Base-by-base conservation (phyloP, 1,140 invertebrate genomes). In the Papilio glaucus region DNA sequence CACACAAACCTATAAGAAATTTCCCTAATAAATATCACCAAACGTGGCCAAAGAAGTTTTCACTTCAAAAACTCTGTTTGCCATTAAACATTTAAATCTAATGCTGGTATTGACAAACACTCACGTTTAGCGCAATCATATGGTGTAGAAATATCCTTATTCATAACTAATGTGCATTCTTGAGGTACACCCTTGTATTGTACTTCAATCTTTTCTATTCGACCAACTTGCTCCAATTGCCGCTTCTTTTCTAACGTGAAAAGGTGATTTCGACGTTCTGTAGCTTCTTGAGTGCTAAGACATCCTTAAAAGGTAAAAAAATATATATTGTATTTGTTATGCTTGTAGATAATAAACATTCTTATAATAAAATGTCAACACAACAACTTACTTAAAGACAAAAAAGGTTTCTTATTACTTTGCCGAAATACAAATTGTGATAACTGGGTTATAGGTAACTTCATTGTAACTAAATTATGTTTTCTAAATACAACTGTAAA, bases 151-250 rank as follows among this genome's bases (percentile, higher is more conserved):
- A 99, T 91, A 77, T 95, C 93, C 89, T 97, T 98, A 89, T 99
- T 99, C 98, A 99, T 99, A 13, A 97, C 86, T 39, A 99, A 89
- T 3, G 94, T 95, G 21, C 95, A 94, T 75, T 97, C 95, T 75
- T 97, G 95, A 0, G 96, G 95, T 4, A 94, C 82, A 0, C 97
- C 97, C 71, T 95, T 92, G 87, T 97, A 97, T 72, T 95, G 94
- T 0, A 99, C 96, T 92, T 97, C 94, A 71, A 99, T 98, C 94
- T 99, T 99, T 85, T 99, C 97, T 67, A 99, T 95, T 85, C 98
- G 93, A 7, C 97, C 97, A 29, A 98, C 93, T 7, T 94, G 88
- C 42, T 95, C 93, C 39, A 86, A 79, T 87, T 98, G 97, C 21
- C 96, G 90, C 71, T 95, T 94, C 80, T 96, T 95, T 89, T 99